These are phyloP conservation scores for Saturnia japonica DNA, from an alignment of 2,888 invertebrate species.

Conservation along the genomic window DNA sequence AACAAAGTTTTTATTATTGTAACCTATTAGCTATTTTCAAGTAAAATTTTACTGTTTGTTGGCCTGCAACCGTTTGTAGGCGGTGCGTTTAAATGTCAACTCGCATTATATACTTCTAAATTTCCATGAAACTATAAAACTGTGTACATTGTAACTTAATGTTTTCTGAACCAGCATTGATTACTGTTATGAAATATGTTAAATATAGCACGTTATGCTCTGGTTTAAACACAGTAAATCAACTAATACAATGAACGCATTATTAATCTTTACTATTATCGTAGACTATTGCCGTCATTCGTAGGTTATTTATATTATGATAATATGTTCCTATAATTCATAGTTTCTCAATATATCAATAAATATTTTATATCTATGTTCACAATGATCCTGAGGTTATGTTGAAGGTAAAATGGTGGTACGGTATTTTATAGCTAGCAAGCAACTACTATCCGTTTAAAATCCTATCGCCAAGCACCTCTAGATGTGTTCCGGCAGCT, in stretches of 20 bases:
- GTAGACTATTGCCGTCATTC: not conserved
- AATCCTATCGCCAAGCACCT: too few species aligned
- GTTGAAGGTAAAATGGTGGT: too few species aligned
- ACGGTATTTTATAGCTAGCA: too few species aligned
- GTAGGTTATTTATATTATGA: not conserved
- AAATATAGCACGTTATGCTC: constrained; percentile 9
- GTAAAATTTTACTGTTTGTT: not conserved
- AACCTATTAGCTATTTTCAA: not conserved
- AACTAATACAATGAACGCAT: constrained; percentile 8
- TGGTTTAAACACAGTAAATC: constrained; percentile 5
- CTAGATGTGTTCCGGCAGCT: too few species aligned
- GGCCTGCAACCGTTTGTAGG: not conserved
- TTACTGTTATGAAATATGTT: not conserved
- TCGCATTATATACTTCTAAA: constrained; percentile 3
- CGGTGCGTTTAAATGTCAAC: constrained; percentile 8
- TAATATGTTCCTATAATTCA: not conserved
- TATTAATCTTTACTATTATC: not conserved
- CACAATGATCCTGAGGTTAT: too few species aligned
- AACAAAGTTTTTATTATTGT: too few species aligned
- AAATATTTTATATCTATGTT: too few species aligned
- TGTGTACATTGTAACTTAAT: constrained; percentile 5
- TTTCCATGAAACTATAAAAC: constrained; percentile 14
- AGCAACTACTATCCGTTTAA: too few species aligned
- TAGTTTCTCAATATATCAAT: not conserved
- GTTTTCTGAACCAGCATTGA: constrained; percentile 7